Conservation (phyloP, 2,888 invertebrate species). For the Unio delphinus region DNA sequence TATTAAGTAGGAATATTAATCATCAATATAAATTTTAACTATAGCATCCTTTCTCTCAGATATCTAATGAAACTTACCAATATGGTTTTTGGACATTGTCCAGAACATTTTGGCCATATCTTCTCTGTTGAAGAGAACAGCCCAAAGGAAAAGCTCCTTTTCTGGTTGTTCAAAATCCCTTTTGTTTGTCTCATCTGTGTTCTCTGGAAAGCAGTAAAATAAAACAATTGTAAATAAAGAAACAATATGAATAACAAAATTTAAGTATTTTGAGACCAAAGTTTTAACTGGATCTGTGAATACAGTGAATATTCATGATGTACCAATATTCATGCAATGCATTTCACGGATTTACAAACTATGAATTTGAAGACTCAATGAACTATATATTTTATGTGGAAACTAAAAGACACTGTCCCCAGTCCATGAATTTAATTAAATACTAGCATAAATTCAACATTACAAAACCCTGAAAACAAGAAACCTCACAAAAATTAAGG, state of each 20-base stretch:
- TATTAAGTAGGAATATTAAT: background rate
- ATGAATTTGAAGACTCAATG: too few species aligned
- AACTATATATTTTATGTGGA: too few species aligned
- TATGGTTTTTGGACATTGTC: conserved; percentile 64
- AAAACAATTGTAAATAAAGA: background rate
- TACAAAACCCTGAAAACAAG: too few species aligned
- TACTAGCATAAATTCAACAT: too few species aligned
- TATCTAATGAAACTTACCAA: conserved; percentile 49
- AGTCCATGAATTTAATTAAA: too few species aligned
- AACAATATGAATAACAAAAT: background rate
- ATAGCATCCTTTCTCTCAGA: background rate
- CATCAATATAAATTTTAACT: background rate
- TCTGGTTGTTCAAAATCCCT: conserved; percentile 54
- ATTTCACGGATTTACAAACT: too few species aligned
- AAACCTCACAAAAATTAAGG: too few species aligned
- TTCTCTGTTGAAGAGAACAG: conserved; percentile 65
- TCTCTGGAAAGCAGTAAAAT: background rate
- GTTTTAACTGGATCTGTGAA: too few species aligned
- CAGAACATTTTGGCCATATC: conserved; percentile 67
- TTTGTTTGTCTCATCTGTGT: conserved; percentile 3
- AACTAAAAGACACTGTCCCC: too few species aligned
- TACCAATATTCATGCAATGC: too few species aligned
- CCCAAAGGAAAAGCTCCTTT: conserved; percentile 69
- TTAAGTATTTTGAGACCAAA: too few species aligned
- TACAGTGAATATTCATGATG: too few species aligned